Conservation (phyloP, 1,140 invertebrate genomes). For the Venturia canescens region DNA sequence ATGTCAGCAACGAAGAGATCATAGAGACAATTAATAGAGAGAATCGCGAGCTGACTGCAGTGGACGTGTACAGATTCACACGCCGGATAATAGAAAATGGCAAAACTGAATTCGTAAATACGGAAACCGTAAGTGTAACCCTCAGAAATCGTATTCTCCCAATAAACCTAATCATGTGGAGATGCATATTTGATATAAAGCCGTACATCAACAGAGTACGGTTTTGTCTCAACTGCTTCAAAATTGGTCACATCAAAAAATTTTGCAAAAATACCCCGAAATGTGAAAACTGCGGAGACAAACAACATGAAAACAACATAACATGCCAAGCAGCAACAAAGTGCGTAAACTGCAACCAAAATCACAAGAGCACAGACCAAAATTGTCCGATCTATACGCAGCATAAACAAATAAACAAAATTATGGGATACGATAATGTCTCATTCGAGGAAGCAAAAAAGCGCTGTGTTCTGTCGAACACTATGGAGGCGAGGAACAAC, state of each 20-base stretch:
- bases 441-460: slow-evolving; percentile 30
- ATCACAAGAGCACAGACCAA: neutral
- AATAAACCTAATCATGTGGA: neutral
- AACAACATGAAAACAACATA: neutral
- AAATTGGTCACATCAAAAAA: neutral
- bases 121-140: slow-evolving; percentile 16
- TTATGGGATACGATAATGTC: slow-evolving; percentile 16
- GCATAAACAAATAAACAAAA: slow-evolving; percentile 12
- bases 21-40: slow-evolving; percentile 1
- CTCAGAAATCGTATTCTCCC: neutral
- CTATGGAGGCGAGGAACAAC: neutral
- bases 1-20: neutral
- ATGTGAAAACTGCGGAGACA: neutral
- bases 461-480: neutral
- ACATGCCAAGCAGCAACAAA: neutral
- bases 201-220: slow-evolving; percentile 12
- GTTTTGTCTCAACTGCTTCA: slow-evolving; percentile 9
- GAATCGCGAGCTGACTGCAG: slow-evolving; percentile 1
- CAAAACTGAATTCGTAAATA: slow-evolving; percentile 8
- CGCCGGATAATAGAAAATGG: neutral
- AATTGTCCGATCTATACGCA: neutral
- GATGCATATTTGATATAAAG: slow-evolving; percentile 1
- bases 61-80: slow-evolving; percentile 18
- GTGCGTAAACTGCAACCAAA: neutral
- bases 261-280: neutral